Evolutionary conservation across 1,140 invertebrate genomes (phyloP).

Genomic region (Hormaphis cornu): DNA sequence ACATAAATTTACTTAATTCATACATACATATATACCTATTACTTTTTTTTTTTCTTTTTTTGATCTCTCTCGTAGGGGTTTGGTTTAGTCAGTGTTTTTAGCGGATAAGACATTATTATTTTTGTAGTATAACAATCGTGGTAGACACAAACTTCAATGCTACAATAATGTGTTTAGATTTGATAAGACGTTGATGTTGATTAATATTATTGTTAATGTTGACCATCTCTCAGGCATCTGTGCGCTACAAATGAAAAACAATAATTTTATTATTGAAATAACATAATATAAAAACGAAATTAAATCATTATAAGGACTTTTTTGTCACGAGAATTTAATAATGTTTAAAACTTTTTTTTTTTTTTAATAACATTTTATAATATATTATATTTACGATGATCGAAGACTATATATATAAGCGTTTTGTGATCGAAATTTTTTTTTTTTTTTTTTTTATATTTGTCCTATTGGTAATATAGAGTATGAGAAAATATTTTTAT

Average conservation of each 20-base stretch:
- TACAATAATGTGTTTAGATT: slow-evolving; percentile 6
- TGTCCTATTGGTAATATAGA: too few species aligned
- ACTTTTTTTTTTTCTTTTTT: not conserved
- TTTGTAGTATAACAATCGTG: too few species aligned
- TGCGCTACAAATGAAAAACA: not conserved
- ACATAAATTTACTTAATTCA: too few species aligned
- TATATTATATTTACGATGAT: not conserved
- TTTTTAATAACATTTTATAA: not conserved
- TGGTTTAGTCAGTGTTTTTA: slow-evolving; percentile 7
- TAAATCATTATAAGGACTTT: not conserved
- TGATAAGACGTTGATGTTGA: slow-evolving; percentile 22
- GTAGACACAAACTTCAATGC: too few species aligned
- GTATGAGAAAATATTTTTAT: slow-evolving; percentile 1
- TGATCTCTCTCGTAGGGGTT: slow-evolving; percentile 3
- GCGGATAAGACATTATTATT: not conserved
- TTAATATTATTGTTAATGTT: slow-evolving; percentile 26
- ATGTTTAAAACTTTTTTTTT: not conserved
- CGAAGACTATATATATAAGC: slow-evolving; percentile 25
- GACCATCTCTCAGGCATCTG: slow-evolving; percentile 25
- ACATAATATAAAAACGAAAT: too few species aligned
- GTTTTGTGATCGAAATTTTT: slow-evolving; percentile 25
- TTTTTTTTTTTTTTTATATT: slow-evolving; percentile 23
- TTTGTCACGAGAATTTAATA: not conserved
- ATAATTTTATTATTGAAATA: too few species aligned
- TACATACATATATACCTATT: not conserved